These are phyloP conservation scores for Hyles euphorbiae DNA, from an alignment of 1,140 invertebrate species.

Conservation along the genomic window DNA sequence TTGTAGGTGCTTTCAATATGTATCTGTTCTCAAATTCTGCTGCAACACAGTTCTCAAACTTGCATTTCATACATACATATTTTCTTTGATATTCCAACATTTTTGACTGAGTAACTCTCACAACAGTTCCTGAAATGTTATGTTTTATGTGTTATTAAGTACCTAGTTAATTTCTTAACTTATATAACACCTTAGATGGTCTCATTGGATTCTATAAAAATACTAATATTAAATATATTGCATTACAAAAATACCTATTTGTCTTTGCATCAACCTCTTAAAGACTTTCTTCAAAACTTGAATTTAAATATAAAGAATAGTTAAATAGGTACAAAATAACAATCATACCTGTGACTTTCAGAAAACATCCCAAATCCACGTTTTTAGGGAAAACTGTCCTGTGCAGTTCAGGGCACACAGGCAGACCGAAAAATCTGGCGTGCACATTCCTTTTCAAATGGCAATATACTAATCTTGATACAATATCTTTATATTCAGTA, in stretches of 20 bases:
- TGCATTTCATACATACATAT: slow-evolving; percentile 88
- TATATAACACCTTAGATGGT: too few species aligned
- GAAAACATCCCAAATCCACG: slow-evolving; percentile 81
- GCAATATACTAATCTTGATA: slow-evolving; percentile 39
- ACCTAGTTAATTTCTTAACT: too few species aligned
- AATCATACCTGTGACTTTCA: slow-evolving; percentile 76
- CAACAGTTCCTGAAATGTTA: slow-evolving; percentile 81
- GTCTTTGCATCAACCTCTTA: too few species aligned
- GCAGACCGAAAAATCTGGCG: slow-evolving; percentile 78
- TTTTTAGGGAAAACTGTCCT: slow-evolving; percentile 79
- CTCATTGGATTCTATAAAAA: too few species aligned
- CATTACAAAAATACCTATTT: too few species aligned
- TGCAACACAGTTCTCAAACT: slow-evolving; percentile 79
- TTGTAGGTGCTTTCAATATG: slow-evolving; percentile 76
- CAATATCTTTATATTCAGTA: slow-evolving; percentile 45
- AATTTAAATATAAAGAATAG: too few species aligned
- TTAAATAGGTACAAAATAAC: not conserved
- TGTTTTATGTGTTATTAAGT: too few species aligned
- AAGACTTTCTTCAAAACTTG: too few species aligned
- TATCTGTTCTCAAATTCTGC: slow-evolving; percentile 83
- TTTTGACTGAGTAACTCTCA: slow-evolving; percentile 84
- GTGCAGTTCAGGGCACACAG: slow-evolving; percentile 77
- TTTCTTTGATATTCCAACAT: slow-evolving; percentile 85
- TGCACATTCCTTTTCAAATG: slow-evolving; percentile 81
- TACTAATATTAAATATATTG: too few species aligned